Base-by-base conservation (phyloP, 2,888 invertebrate species). In the Hypolimnas misippus region DNA sequence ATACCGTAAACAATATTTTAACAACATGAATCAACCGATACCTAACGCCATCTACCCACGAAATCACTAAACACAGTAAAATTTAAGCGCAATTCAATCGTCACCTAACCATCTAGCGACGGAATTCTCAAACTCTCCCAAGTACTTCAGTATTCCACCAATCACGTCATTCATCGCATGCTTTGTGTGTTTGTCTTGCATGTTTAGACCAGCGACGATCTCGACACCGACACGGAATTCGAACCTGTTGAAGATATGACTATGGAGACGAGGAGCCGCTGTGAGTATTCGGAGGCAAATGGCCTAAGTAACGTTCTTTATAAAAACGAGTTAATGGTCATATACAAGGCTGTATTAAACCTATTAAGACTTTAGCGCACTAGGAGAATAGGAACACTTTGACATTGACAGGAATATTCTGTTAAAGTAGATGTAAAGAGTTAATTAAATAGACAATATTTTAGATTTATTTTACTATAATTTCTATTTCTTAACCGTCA, bases 191-290 rank as follows among this genome's bases (percentile, higher is more conserved):
- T 25, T 62, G 58, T 62, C 52, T 63, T 63, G 66, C 68, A 70
- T 71, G 68, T 70, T 55, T 67, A 94, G 94, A 94, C 93, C 61
- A 94, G 94, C 73, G 94, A 94, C 83, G 94, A 94, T 69, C 84
- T 94, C 72, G 94, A 94, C 81, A 94, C 94, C 1, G 94, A 94
- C 76, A 94, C 94, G 7, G 94, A 94, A 83, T 94, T 94, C 84
- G 94, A 94, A 77, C 94, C 94, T 2, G 94, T 94, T 62, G 94
- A 94, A 73, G 94, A 94, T 74, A 93, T 94, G 93, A 94, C 94
- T 64, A 91, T 94, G 92, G 94, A 94, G 81, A 94, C 94, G 3
- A 89, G 94, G 76, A 94, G 94, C 79, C 89, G 94, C 90, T 94
- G 94, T 94, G 86, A 93, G 93, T 89, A 83, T 65, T n/a, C n/a